Conservation (phyloP, 2,797 vertebrate species). For the Urophycis tenuis region DNA sequence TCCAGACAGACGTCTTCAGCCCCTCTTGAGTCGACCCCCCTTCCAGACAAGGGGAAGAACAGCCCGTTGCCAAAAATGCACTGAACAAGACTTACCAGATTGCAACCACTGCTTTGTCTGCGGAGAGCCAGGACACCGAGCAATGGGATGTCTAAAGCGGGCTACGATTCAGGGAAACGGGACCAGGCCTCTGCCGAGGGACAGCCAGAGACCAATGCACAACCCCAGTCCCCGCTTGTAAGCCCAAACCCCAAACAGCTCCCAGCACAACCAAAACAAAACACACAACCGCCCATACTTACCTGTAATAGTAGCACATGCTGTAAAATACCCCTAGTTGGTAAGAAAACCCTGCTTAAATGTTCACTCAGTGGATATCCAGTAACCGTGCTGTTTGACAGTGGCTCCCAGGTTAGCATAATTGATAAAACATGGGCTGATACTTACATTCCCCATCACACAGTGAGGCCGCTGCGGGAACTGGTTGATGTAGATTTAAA, state of each 20-base stretch:
- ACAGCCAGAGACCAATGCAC: no score
- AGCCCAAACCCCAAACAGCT: no score
- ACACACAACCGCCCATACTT: not conserved
- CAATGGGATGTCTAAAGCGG: not conserved
- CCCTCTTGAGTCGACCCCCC: not conserved
- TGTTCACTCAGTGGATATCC: not conserved
- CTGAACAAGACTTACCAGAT: not conserved
- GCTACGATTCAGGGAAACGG: not conserved
- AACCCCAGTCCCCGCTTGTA: no score
- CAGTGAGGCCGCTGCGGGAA: no score
- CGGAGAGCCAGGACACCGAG: no score
- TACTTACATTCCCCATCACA: not conserved
- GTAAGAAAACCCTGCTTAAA: not conserved
- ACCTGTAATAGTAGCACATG: not conserved
- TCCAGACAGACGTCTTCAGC: not conserved
- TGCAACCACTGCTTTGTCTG: not conserved
- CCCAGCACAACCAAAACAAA: not conserved
- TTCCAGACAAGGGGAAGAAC: not conserved
- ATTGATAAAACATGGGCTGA: not conserved
- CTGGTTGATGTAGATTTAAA: no score
- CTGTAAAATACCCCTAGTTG: not conserved
- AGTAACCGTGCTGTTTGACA: slow-evolving; percentile 6
- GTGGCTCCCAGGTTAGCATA: slow-evolving; percentile 15
- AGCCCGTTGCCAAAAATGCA: not conserved
- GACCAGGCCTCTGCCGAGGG: no score